Evolutionary conservation across 2,888 invertebrate species (phyloP).

Genomic region (Tetanocera ferruginea): DNA sequence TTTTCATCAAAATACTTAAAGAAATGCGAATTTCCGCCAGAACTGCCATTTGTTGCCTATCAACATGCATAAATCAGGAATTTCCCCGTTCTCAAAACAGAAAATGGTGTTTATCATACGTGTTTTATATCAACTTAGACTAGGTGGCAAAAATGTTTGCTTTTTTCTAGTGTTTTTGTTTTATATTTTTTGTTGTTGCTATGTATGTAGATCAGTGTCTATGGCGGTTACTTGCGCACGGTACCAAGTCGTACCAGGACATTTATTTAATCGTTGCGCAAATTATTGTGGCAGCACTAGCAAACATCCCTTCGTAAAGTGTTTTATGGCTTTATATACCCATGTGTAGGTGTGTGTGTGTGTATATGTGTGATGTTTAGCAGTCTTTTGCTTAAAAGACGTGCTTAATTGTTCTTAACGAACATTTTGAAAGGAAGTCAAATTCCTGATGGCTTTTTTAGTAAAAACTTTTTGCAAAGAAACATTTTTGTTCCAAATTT

Average conservation of each 20-base stretch:
- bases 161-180: neutral
- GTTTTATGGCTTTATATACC: neutral
- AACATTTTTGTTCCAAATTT: neutral
- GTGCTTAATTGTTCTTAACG: too few relatives aligned
- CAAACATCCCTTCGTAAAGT: slow-evolving; percentile 46
- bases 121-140: neutral
- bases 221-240: neutral
- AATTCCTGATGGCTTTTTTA: neutral
- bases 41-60: neutral
- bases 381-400: neutral
- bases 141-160: slow-evolving; percentile 11
- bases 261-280: slow-evolving; percentile 49
- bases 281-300: slow-evolving; percentile 45
- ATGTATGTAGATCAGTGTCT: neutral
- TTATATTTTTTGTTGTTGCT: neutral
- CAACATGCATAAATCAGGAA: neutral
- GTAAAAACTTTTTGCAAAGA: neutral
- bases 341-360: neutral
- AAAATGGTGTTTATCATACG: neutral
- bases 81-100: neutral
- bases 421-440: too few relatives aligned
- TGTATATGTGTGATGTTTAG: neutral
- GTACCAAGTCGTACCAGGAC: slow-evolving; percentile 48
- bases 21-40: neutral
- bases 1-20: too few relatives aligned